These are phyloP conservation scores for Archivesica marissinica DNA, from an alignment of 1,140 invertebrate genomes.

Conservation along the genomic window DNA sequence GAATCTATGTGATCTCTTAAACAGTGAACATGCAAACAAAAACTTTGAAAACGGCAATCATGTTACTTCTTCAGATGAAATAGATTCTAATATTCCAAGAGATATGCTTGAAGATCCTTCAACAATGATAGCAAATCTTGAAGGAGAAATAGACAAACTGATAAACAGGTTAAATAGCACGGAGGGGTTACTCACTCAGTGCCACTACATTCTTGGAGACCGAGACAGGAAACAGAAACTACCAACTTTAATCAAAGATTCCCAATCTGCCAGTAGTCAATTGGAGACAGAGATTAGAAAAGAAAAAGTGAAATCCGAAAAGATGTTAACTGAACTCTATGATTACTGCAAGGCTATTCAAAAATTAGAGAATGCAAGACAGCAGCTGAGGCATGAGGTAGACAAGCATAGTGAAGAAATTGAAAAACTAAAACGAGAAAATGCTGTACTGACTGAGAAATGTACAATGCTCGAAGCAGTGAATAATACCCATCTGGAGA, in stretches of 20 bases:
- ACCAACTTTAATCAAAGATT: conserved; percentile 65
- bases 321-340: conserved; percentile 69
- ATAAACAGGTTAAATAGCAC: conserved; percentile 63
- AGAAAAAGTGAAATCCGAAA: conserved; percentile 67
- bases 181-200: conserved; percentile 65
- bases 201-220: conserved; percentile 67
- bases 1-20: conserved; percentile 41
- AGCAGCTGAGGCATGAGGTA: conserved; percentile 58
- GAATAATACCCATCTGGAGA: conserved; percentile 66
- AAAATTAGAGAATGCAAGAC: conserved; percentile 65
- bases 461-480: conserved; percentile 64
- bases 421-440: conserved; percentile 63
- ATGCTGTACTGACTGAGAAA: conserved; percentile 58
- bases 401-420: conserved; percentile 68
- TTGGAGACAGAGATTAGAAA: conserved; percentile 58
- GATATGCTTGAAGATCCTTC: conserved; percentile 1
- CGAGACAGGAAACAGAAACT: conserved; percentile 64
- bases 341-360: conserved; percentile 70
- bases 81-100: not conserved
- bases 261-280: conserved; percentile 53
- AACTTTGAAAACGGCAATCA: conserved; percentile 24
- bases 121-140: conserved; percentile 44
- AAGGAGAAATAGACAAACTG: conserved; percentile 57
- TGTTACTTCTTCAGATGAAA: conserved; percentile 22
- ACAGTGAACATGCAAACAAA: conserved; percentile 24